Base-by-base conservation (phyloP, 2,888 invertebrate genomes). In the Himalopsyche japonica region DNA sequence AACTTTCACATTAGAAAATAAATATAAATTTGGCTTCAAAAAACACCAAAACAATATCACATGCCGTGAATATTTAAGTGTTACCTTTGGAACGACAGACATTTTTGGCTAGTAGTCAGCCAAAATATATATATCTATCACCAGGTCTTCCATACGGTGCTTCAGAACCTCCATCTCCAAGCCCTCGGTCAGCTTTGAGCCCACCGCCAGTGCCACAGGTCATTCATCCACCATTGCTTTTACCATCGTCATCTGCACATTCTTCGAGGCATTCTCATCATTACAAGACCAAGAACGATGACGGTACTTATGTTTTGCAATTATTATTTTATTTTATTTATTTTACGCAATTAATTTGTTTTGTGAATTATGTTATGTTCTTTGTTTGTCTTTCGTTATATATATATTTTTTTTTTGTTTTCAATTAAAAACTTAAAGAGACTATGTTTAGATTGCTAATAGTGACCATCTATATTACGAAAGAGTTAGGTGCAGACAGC, bases 201-300 rank as follows among this genome's bases (percentile, higher is more conserved):
- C 92, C 92, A 20, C 92, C 92, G 7, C 70, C 47, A 0, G 76
- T 20, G 15, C 85, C 80, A 6, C 30, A 34, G 8, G 43, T 30
- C 88, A 92, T 92, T 6, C 90, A 90, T 57, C 91, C 90, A 87
- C 91, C 91, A 76, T 89, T 92, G 89, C 92, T 92, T 87, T 92
- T 92, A 15, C 92, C 92, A 1, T 85, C 86, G 20, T 83, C 86
- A 12, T 80, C 84, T 32, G 83, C 83, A 48, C 87, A 87, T 82
- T 85, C 87, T 8, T 79, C 82, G n/a, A 88, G 92, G 78, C 94
- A 94, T 88, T 93, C 94, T 8, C 93, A 94, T 84, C 94, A 94
- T 88, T 94, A 94, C 89, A 93, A 94, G 43, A 57, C 57, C 57
- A 94, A 94, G 90, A 95, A 95, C 88, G 95, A 95, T 88, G 95